phyloP scores from a whole-genome alignment of 2,888 invertebrate genomes.

The Pasiphila rectangulata region DNA sequence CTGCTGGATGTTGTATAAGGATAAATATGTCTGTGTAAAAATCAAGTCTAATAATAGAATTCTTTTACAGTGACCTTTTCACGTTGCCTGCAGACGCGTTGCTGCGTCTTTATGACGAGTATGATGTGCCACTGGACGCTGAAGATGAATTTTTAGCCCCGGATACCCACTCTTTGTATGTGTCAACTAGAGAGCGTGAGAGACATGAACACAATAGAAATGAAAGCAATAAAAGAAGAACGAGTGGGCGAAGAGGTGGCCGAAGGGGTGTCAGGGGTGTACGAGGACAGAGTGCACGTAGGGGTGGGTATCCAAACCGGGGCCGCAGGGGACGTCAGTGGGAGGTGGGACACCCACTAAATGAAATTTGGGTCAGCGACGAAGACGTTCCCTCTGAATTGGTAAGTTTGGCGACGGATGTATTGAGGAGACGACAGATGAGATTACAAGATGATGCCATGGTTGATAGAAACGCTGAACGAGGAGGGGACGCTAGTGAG shows the following conservation, averaged over 20 bases:
- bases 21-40: neutral
- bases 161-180: conserved; percentile 3
- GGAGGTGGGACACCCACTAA: conserved; percentile 15
- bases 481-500: conserved; percentile 5
- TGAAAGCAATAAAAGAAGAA: neutral
- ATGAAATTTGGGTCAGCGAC: conserved; percentile 12
- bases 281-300: conserved; percentile 9
- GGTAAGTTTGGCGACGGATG: conserved; percentile 17
- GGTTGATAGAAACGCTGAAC: conserved; percentile 6
- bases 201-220: neutral
- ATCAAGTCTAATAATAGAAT: conserved; percentile 1
- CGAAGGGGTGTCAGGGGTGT: conserved; percentile 7
- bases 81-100: neutral
- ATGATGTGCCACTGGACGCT: conserved; percentile 5
- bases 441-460: conserved; percentile 7
- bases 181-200: neutral
- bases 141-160: conserved; percentile 1
- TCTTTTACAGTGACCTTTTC: conserved; percentile 8
- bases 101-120: conserved; percentile 1
- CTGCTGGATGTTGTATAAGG: neutral
- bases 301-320: neutral
- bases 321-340: conserved; percentile 8
- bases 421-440: conserved; percentile 12
- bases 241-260: conserved; percentile 7
- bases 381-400: conserved; percentile 13